These are phyloP conservation scores for Mesorhabditis spiculigera DNA, from an alignment of 2,888 invertebrate genomes.

Conservation along the genomic window DNA sequence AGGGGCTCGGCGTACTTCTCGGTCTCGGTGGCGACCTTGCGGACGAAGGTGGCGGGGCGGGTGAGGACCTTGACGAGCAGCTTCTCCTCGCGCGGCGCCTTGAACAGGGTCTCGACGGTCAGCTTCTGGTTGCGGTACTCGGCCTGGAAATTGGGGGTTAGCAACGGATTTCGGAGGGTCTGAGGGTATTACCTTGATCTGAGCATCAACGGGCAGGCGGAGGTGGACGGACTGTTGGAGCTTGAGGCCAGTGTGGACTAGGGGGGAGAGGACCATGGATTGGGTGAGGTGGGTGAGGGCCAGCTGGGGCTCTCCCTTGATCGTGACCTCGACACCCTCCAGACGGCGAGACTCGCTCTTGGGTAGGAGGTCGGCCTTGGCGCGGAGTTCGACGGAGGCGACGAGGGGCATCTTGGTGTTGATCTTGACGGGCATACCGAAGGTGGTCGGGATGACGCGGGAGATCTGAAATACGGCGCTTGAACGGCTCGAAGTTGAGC, in stretches of 20 bases:
- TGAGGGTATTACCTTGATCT: background rate
- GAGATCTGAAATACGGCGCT: slow-evolving; percentile 12
- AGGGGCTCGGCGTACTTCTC: slow-evolving; percentile 19
- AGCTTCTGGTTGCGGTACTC: slow-evolving; percentile 11
- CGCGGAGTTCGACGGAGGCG: slow-evolving; percentile 12
- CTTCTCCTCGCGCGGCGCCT: slow-evolving; percentile 14
- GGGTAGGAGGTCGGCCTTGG: slow-evolving; percentile 11
- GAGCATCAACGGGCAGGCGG: slow-evolving; percentile 31
- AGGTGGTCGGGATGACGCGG: slow-evolving; percentile 35
- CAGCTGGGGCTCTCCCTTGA: slow-evolving; percentile 13
- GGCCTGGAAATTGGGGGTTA: slow-evolving; percentile 13
- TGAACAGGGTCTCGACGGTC: slow-evolving; percentile 4
- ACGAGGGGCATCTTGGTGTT: slow-evolving; percentile 28
- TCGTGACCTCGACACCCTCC: slow-evolving; percentile 9
- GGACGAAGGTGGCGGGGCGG: slow-evolving; percentile 42
- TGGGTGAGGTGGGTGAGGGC: slow-evolving; percentile 18
- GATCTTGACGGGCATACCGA: slow-evolving; percentile 41
- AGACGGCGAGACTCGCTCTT: slow-evolving; percentile 17
- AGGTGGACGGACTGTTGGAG: slow-evolving; percentile 20
- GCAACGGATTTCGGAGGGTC: background rate
- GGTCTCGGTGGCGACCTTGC: slow-evolving; percentile 14
- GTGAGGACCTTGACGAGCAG: slow-evolving; percentile 22
- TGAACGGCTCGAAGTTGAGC: no score
- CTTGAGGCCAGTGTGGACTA: slow-evolving; percentile 29
- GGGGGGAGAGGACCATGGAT: slow-evolving; percentile 18